A percentile compares a stretch with the other conserved stretches of the same genome.
phyloP scores from a whole-genome alignment of 2,888 invertebrate species.

The Cephus pulcher region DNA sequence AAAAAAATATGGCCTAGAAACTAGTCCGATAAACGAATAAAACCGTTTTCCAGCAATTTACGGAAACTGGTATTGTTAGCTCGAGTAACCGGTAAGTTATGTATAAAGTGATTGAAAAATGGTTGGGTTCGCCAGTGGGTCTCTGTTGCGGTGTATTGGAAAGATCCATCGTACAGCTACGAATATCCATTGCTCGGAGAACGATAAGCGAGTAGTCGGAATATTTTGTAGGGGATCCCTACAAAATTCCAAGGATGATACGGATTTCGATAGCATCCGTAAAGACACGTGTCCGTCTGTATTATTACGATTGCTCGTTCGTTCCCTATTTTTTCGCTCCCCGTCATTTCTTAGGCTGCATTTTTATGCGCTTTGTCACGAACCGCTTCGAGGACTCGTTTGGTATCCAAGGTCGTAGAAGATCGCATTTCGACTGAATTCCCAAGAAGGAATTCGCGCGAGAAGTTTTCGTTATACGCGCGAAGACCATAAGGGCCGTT shows the following conservation, averaged over 20 bases:
- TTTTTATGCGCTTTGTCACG: not conserved
- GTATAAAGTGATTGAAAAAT: not conserved
- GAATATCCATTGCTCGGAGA: too few relatives aligned
- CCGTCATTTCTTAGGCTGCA: not conserved
- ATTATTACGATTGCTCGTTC: not conserved
- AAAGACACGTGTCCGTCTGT: not conserved
- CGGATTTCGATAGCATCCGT: not conserved
- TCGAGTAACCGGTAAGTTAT: not conserved
- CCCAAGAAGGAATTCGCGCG: not conserved
- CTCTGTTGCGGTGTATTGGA: too few relatives aligned
- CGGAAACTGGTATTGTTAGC: not conserved
- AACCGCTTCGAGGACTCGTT: not conserved
- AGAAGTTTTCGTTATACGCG: not conserved
- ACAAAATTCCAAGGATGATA: not conserved
- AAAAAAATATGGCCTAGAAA: not conserved
- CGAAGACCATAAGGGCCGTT: not conserved
- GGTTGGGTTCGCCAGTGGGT: not conserved
- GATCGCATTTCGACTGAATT: not conserved
- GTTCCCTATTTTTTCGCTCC: not conserved
- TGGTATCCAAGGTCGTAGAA: not conserved
- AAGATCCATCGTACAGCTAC: too few relatives aligned
- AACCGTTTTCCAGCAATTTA: not conserved
- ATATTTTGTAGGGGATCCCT: too few relatives aligned
- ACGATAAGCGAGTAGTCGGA: too few relatives aligned
- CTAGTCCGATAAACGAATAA: not conserved